A percentile compares a stretch with the other conserved stretches of the same genome.
Conservation (phyloP, 1,140 invertebrate species). For the Geopemphigus sp. region DNA sequence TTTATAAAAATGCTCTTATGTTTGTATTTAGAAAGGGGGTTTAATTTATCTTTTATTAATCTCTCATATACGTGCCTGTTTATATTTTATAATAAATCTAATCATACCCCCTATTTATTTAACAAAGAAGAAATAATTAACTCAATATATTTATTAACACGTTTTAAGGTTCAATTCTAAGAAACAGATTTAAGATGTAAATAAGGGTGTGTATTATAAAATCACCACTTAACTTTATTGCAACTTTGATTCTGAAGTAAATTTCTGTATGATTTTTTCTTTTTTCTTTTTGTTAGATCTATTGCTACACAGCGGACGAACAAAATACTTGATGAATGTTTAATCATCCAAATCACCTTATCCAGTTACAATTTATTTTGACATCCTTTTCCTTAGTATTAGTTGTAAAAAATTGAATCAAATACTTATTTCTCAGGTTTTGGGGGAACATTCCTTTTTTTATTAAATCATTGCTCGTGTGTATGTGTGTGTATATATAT, state of each 20-base stretch:
- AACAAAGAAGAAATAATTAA: conserved; percentile 31
- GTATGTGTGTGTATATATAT: background rate
- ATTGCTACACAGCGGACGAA: conserved; percentile 48
- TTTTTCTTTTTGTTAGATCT: conserved; percentile 49
- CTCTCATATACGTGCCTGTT: too few species aligned
- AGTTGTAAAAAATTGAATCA: conserved; percentile 24
- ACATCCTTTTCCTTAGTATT: conserved; percentile 45
- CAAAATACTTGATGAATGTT: conserved; percentile 49
- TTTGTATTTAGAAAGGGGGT: too few species aligned
- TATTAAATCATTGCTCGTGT: background rate
- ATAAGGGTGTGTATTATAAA: conserved; percentile 47
- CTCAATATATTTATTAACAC: conserved; percentile 43
- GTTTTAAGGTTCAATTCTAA: conserved; percentile 49
- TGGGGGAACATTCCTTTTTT: conserved; percentile 22
- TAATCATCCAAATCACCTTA: conserved; percentile 44
- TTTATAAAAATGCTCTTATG: too few species aligned
- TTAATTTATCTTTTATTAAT: too few species aligned
- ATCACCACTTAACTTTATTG: conserved; percentile 40
- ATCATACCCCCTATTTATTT: background rate
- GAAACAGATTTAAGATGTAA: conserved; percentile 48
- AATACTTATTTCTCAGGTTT: conserved; percentile 12
- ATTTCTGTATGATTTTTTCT: conserved; percentile 47
- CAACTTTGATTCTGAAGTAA: conserved; percentile 41
- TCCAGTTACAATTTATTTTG: conserved; percentile 46
- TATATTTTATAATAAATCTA: background rate